These are phyloP conservation scores for Pelobates cultripes DNA, from an alignment of 2,797 vertebrate genomes.

Conservation along the genomic window DNA sequence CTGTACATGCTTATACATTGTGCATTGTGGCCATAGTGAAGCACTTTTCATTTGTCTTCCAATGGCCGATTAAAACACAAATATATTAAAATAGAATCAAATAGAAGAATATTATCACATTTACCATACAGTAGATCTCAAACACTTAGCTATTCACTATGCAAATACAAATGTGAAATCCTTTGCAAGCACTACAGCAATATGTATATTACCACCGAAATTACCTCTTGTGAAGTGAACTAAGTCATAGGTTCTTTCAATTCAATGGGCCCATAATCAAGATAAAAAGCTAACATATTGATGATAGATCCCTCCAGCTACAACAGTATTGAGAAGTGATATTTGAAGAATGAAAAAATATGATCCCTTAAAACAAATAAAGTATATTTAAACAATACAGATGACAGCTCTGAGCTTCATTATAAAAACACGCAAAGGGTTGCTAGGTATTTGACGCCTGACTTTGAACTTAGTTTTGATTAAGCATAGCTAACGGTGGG, in stretches of 20 bases:
- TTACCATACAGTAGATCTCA: slow-evolving; percentile 65
- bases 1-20: too few relatives aligned
- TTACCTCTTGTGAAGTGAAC: slow-evolving; percentile 75
- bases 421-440: background rate
- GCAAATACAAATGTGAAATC: slow-evolving; percentile 73
- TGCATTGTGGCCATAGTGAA: background rate
- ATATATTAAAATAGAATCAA: slow-evolving; percentile 68
- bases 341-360: slow-evolving; percentile 59
- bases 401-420: slow-evolving; percentile 58
- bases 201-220: slow-evolving; percentile 73
- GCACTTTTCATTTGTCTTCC: background rate
- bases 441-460: too few relatives aligned
- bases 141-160: slow-evolving; percentile 68
- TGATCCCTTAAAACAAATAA: slow-evolving; percentile 65
- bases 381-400: slow-evolving; percentile 52
- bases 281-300: slow-evolving; percentile 79
- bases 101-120: slow-evolving; percentile 70
- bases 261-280: slow-evolving; percentile 81
- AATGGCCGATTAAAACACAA: background rate
- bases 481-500: too few relatives aligned
- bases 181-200: slow-evolving; percentile 70
- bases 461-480: too few relatives aligned
- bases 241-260: slow-evolving; percentile 72
- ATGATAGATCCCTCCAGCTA: slow-evolving; percentile 77
- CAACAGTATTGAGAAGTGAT: slow-evolving; percentile 71